Percentiles rank a stretch among this genome's conserved stretches.
phyloP scores from a whole-genome alignment of 2,797 vertebrate genomes.

The Microcaecilia unicolor region DNA sequence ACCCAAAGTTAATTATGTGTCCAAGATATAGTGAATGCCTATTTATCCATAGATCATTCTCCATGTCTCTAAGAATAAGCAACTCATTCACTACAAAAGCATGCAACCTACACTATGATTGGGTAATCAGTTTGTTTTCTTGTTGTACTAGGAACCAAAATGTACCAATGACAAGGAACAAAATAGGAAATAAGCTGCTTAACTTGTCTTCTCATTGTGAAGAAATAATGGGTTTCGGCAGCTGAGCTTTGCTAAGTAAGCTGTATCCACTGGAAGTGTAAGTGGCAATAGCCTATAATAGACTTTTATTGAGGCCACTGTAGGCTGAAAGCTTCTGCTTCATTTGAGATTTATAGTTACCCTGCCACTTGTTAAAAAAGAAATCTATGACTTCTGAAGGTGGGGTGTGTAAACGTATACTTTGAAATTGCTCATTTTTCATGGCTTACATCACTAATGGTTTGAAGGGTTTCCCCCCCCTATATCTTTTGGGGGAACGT shows the following conservation, averaged over 20 bases:
- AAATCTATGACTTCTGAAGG: slow-evolving; percentile 18
- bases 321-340: slow-evolving; percentile 5
- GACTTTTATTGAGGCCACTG: slow-evolving; percentile 16
- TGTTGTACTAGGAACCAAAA: too few species aligned
- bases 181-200: background rate
- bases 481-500: background rate
- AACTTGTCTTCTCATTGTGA: slow-evolving; percentile 50
- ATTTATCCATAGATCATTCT: too few species aligned
- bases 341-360: slow-evolving; percentile 25
- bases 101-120: too few species aligned
- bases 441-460: slow-evolving; percentile 3
- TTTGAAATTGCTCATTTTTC: slow-evolving; percentile 16
- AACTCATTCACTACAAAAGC: too few species aligned
- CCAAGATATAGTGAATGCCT: too few species aligned
- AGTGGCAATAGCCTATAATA: slow-evolving; percentile 45
- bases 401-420: too few species aligned
- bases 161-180: too few species aligned
- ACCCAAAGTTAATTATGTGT: too few species aligned
- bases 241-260: slow-evolving; percentile 70
- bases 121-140: too few species aligned
- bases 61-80: too few species aligned
- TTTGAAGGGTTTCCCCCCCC: too few species aligned
- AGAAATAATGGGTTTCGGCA: slow-evolving; percentile 60
- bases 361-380: slow-evolving; percentile 27
- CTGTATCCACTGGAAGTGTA: too few species aligned